Percentiles rank a stretch among this genome's conserved stretches.
phyloP scores from a whole-genome alignment of 2,797 vertebrate genomes.

The Protosalanx chinensis region DNA sequence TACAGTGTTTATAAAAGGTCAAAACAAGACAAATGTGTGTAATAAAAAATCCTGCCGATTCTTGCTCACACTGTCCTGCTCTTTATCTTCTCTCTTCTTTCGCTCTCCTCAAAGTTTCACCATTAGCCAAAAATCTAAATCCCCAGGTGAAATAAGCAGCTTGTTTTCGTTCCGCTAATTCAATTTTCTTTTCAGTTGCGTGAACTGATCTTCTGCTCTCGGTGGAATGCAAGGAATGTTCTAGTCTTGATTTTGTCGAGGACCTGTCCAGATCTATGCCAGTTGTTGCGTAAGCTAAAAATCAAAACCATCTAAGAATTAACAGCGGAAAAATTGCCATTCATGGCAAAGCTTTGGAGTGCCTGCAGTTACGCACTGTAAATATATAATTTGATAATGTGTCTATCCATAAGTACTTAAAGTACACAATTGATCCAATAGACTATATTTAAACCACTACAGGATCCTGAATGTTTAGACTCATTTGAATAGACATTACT shows the following conservation, averaged over 20 bases:
- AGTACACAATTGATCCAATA: too few relatives aligned
- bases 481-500: too few relatives aligned
- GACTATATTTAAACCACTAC: too few relatives aligned
- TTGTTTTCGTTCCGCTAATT: conserved; percentile 17
- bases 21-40: too few relatives aligned
- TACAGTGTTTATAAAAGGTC: too few relatives aligned
- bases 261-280: neutral
- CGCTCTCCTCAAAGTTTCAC: neutral
- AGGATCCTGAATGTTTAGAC: too few relatives aligned
- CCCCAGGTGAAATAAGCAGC: neutral
- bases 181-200: neutral
- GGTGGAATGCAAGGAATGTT: conserved; percentile 37
- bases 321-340: neutral
- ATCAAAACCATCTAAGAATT: neutral
- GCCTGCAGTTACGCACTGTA: too few relatives aligned
- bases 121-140: neutral
- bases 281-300: conserved; percentile 1
- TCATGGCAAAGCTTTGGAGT: too few relatives aligned
- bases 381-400: too few relatives aligned
- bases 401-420: too few relatives aligned
- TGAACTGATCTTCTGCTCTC: conserved; percentile 1
- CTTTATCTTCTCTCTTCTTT: neutral
- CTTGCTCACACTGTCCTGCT: too few relatives aligned
- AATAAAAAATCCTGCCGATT: too few relatives aligned
- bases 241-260: neutral